These are phyloP conservation scores for Allophyes oxyacanthae DNA, from an alignment of 2,888 invertebrate species.

Conservation along the genomic window DNA sequence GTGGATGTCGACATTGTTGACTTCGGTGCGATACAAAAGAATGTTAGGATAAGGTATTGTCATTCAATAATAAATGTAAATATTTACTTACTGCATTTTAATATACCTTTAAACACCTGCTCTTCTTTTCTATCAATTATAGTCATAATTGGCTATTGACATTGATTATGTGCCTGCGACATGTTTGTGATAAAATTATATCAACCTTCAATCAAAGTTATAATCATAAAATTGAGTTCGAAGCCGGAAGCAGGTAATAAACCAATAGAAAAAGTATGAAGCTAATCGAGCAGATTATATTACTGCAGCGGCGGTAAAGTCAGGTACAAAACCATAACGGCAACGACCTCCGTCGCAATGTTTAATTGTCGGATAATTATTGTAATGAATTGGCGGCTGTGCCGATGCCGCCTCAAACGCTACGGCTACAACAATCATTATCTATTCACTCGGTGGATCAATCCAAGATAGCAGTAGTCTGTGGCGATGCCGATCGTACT, in stretches of 20 bases:
- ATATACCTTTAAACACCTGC: conserved; percentile 40
- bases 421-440: conserved; percentile 73
- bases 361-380: conserved; percentile 79
- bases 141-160: not conserved
- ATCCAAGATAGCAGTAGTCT: conserved; percentile 70
- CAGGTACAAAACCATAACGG: conserved; percentile 59
- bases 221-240: conserved; percentile 30
- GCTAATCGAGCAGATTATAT: conserved; percentile 29
- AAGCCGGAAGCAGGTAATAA: conserved; percentile 44
- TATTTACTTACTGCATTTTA: conserved; percentile 66
- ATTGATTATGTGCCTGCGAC: too few relatives aligned
- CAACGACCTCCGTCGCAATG: conserved; percentile 76
- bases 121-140: conserved; percentile 6
- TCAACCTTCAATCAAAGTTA: conserved; percentile 21
- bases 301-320: conserved; percentile 42
- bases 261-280: conserved; percentile 50
- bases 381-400: conserved; percentile 78
- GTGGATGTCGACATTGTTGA: conserved; percentile 49
- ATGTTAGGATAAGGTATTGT: conserved; percentile 51
- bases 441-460: conserved; percentile 79
- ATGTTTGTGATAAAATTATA: not conserved
- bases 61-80: conserved; percentile 76
- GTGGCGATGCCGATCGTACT: conserved; percentile 67
- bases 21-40: conserved; percentile 50
- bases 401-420: conserved; percentile 68